A percentile compares a stretch with the other conserved stretches of the same genome.
Conservation (phyloP, 2,113 vertebrate genomes). For the Xenus cinereus region DNA sequence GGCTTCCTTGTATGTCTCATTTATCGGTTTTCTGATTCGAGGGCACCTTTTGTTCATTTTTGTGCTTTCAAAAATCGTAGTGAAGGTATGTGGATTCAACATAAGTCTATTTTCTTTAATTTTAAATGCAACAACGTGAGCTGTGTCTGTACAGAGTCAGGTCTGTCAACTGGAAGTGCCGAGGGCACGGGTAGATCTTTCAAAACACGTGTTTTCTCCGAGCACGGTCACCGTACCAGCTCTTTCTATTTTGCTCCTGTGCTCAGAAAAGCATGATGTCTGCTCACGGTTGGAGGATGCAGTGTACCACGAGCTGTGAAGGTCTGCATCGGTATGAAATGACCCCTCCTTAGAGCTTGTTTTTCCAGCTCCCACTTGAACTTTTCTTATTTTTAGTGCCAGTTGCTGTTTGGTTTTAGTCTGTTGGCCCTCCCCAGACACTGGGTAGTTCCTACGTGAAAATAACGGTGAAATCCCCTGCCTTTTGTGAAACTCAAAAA, state of each 20-base stretch:
- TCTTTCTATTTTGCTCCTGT: not conserved
- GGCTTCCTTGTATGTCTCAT: not conserved
- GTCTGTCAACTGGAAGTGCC: not conserved
- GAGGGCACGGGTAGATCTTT: not conserved
- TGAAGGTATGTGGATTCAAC: not conserved
- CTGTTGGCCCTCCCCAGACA: not conserved
- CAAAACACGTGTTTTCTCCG: not conserved
- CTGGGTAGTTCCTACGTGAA: not conserved
- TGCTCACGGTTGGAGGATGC: fast-evolving
- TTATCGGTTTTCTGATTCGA: not conserved
- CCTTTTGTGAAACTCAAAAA: not conserved
- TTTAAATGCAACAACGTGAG: not conserved
- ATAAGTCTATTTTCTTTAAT: not conserved
- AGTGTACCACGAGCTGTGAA: not conserved
- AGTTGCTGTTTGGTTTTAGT: not conserved
- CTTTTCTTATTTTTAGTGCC: not conserved
- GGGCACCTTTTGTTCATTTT: not conserved
- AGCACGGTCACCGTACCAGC: fast-evolving
- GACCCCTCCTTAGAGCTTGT: not conserved
- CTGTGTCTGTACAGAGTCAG: not conserved
- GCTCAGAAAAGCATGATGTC: not conserved
- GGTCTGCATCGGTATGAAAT: not conserved
- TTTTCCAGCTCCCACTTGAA: not conserved
- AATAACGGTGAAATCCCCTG: not conserved
- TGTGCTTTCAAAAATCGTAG: not conserved